Base-by-base conservation (phyloP, 1,140 invertebrate genomes). In the Neelides sp. region DNA sequence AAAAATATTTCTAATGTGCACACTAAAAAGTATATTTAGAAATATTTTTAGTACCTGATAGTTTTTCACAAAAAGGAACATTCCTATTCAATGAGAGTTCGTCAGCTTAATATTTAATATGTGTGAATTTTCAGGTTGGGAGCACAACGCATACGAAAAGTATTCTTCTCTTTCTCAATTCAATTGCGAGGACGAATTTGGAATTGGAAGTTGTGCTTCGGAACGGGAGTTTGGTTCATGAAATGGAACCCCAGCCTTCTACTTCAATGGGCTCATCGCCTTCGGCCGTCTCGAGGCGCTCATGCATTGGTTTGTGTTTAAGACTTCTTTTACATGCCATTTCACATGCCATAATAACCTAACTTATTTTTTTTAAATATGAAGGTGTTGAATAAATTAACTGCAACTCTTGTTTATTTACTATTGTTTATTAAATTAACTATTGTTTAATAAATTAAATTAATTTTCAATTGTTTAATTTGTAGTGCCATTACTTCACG, bases 121-220 rank as follows among this genome's bases (percentile, higher is more conserved):
- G n/a, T n/a, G 76, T 76, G 17, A 76, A 76, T 43, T 68, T 70
- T 51, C 67, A 69, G 54, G 63, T 64, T 47, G 72, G 68, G 61
- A 70, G 69, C 23, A 75, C 79, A 47, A 78, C 77, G 62, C 76
- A 76, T 42, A 55, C 63, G 40, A 78, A 87, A 61, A 83, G 79
- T 64, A 72, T 91, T 26, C 82, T 91, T 62, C 74, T 90, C 30
- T 93, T 93, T 69, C 81, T 93, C 20, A 85, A 80, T 54, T 94
- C 89, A 19, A 82, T 95, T 34, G 86, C 88, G 17, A 75, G 91
- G 56, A 92, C 86, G 23, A 94, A 95, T 73, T 72, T 95, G 32
- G 90, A 95, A 72, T 76, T 92, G 43, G 90, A 95, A 70, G 72
- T 95, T 32, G 79, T 89, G 28, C 85, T 90, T 64, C 75, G 85